These are phyloP conservation scores for Macquaria australasica DNA, from an alignment of 2,113 vertebrate species.

Conservation along the genomic window DNA sequence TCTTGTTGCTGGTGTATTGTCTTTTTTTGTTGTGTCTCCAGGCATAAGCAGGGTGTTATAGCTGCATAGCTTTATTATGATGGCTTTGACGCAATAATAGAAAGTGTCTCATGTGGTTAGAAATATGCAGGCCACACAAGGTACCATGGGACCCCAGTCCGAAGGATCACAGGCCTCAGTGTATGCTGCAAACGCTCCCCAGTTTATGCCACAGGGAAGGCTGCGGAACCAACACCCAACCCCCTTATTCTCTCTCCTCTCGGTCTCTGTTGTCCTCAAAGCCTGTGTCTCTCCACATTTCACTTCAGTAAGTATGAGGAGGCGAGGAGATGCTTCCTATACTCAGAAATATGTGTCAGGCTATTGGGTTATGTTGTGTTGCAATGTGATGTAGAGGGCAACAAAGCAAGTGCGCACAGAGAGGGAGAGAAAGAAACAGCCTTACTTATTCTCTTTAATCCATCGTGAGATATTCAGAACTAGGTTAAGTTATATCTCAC, in stretches of 20 bases:
- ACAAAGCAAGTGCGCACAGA: constrained; percentile 62
- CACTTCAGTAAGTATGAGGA: constrained; percentile 74
- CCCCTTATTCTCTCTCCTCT: constrained; percentile 59
- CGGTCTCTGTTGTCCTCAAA: constrained; percentile 75
- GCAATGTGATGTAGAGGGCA: constrained; percentile 62
- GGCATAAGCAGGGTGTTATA: constrained; percentile 59
- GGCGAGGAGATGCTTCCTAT: constrained; percentile 79
- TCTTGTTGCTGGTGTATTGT: constrained; percentile 53
- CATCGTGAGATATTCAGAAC: constrained; percentile 64
- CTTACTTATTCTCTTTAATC: constrained; percentile 73
- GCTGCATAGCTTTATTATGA: constrained; percentile 70
- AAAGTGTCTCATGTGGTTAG: constrained; percentile 71
- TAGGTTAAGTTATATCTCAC: constrained; percentile 71
- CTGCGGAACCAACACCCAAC: constrained; percentile 67
- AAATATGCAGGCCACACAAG: constrained; percentile 74
- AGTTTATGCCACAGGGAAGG: constrained; percentile 79
- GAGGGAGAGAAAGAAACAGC: constrained; percentile 59
- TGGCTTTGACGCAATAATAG: constrained; percentile 75
- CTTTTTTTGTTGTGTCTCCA: constrained; percentile 68
- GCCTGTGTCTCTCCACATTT: constrained; percentile 70
- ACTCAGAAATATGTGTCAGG: constrained; percentile 77
- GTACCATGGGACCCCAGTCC: constrained; percentile 79
- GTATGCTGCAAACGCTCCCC: constrained; percentile 68
- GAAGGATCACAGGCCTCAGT: constrained; percentile 81
- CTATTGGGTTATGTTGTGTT: constrained; percentile 72